These are phyloP conservation scores for Coelogynopora nodosa DNA, from an alignment of 2,888 invertebrate species.

Conservation along the genomic window DNA sequence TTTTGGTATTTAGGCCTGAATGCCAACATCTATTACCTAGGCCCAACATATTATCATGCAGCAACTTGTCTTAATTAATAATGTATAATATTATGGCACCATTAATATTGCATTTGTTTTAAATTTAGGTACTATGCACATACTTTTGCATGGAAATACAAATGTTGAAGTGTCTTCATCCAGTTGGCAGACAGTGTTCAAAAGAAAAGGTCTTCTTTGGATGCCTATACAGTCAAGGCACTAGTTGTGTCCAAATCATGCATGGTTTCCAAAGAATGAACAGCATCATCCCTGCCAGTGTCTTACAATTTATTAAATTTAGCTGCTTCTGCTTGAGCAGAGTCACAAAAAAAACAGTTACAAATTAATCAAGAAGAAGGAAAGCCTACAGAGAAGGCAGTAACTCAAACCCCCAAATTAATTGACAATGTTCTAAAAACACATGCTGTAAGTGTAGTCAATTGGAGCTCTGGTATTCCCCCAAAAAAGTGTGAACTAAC, in stretches of 20 bases:
- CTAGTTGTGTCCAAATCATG: not conserved
- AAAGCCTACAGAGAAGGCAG: too few species aligned
- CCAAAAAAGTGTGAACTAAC: not conserved
- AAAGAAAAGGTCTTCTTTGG: not conserved
- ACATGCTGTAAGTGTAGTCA: too few species aligned
- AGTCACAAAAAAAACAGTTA: not conserved
- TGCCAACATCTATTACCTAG: too few species aligned
- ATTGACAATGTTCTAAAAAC: too few species aligned
- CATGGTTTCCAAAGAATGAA: not conserved
- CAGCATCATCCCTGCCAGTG: not conserved
- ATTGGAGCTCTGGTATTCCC: too few species aligned
- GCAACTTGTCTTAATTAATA: too few species aligned
- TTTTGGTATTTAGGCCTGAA: too few species aligned
- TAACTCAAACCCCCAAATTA: too few species aligned
- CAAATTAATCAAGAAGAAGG: not conserved
- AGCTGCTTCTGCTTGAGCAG: not conserved
- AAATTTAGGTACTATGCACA: too few species aligned
- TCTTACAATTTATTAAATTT: not conserved
- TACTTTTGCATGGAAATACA: not conserved
- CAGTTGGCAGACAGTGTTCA: not conserved
- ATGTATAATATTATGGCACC: too few species aligned
- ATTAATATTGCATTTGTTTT: too few species aligned
- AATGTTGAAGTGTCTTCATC: not conserved
- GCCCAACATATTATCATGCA: too few species aligned
- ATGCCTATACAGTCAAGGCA: not conserved